Conservation (phyloP, 1,140 invertebrate species). For the Sarcophaga peregrina region DNA sequence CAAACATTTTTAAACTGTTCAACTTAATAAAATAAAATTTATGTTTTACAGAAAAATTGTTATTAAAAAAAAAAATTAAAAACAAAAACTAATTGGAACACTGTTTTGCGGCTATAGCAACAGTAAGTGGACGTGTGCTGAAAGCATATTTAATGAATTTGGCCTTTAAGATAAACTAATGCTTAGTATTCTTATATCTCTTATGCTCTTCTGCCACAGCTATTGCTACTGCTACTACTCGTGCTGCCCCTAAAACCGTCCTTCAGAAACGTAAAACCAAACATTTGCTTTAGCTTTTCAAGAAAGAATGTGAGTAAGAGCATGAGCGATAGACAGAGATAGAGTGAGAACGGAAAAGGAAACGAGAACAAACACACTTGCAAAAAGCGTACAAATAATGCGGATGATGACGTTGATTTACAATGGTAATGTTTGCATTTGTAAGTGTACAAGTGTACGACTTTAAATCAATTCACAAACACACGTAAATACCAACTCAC, state of each 20-base stretch:
- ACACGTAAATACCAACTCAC: not conserved
- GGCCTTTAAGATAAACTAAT: not conserved
- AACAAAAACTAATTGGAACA: not conserved
- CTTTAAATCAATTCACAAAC: not conserved
- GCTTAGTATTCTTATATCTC: not conserved
- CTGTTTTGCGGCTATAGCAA: not conserved
- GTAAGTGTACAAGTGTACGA: not conserved
- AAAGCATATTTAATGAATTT: slow-evolving; percentile 25
- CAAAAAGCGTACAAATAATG: not conserved
- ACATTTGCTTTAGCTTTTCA: not conserved
- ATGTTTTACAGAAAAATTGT: too few relatives aligned
- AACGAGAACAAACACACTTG: not conserved
- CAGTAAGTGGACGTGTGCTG: not conserved
- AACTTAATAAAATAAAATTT: too few relatives aligned
- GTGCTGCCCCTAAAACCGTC: not conserved
- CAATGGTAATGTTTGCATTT: not conserved
- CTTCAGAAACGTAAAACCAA: not conserved
- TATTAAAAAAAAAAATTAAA: too few relatives aligned
- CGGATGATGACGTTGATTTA: not conserved
- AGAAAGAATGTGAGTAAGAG: too few relatives aligned
- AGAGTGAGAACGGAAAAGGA: too few relatives aligned
- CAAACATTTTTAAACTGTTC: too few relatives aligned
- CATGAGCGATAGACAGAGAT: too few relatives aligned
- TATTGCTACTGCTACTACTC: not conserved
- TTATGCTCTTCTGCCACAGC: not conserved